A percentile compares a stretch with the other conserved stretches of the same genome.
Evolutionary conservation across 2,888 invertebrate species (phyloP).

Genomic region (Druceiella hillmani): DNA sequence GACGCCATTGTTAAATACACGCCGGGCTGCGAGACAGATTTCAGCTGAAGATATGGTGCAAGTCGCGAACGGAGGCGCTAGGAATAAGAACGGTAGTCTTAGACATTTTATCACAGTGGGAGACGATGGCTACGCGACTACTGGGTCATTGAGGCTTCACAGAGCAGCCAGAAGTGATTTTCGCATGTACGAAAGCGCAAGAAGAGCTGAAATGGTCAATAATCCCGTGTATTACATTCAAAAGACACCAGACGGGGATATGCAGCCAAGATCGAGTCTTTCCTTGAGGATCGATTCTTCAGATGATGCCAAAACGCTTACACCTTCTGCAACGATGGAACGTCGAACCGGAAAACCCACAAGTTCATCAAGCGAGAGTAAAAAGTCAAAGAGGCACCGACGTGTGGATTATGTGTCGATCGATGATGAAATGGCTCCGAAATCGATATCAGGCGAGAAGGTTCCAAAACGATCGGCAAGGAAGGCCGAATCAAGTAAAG

Average conservation of each 20-base stretch:
- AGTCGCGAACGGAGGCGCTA: slow-evolving; percentile 42
- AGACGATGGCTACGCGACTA: slow-evolving; percentile 28
- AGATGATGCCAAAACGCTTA: slow-evolving; percentile 24
- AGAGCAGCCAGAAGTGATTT: slow-evolving; percentile 15
- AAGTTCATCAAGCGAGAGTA: too few species aligned
- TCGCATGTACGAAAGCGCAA: slow-evolving; percentile 13
- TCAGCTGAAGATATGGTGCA: slow-evolving; percentile 45
- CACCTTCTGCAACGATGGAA: too few species aligned
- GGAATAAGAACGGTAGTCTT: slow-evolving; percentile 38
- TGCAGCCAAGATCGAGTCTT: slow-evolving; percentile 35
- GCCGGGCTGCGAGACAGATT: slow-evolving; percentile 38
- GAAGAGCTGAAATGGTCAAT: slow-evolving; percentile 29
- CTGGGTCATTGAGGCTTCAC: slow-evolving; percentile 35
- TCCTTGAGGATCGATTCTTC: slow-evolving; percentile 34
- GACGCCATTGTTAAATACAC: slow-evolving; percentile 33
- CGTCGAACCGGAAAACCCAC: too few species aligned
- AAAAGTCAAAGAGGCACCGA: too few species aligned
- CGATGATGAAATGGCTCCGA: too few species aligned
- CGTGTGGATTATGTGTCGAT: too few species aligned
- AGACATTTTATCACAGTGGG: slow-evolving; percentile 34
- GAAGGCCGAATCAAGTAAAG: too few species aligned
- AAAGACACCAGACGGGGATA: slow-evolving; percentile 5
- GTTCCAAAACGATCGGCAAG: too few species aligned
- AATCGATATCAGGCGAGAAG: too few species aligned
- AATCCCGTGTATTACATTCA: too few species aligned